Evolutionary conservation across 2,888 invertebrate genomes (phyloP), one percentile per base, ranked within the genome.

Genomic region (Leucozona laternaria): DNA sequence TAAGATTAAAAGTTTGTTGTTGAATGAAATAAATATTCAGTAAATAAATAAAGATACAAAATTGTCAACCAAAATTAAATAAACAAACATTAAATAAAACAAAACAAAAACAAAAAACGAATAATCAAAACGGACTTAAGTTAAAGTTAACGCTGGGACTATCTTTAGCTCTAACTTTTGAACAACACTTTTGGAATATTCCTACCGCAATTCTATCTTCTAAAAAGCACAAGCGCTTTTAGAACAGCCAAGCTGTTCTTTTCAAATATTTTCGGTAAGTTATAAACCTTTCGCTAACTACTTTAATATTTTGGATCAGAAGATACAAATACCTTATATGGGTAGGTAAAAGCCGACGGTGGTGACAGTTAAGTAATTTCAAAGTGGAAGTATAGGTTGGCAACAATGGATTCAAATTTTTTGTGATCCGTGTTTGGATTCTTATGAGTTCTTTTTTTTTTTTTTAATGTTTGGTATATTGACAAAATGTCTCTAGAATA

Each of bases 101-200:
- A n/a, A n/a, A n/a, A n/a, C n/a, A n/a, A 31, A 31, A 7, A 28
- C 5, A 28, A 28, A 2, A 4, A 25, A 34, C 40, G 17, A 25
- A 62, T 34, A 64, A 50, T 13, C 50, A 34, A 78, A 53, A 28
- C 57, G 50, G 34, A 60, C 68, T 45, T 22, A 31, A 43, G 20
- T 57, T n/a, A 15, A 45, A 37, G 58, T 31, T n/a, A 34, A 57
- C 10, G 17, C 17, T 68, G 20, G n/a, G 34, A 13, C 55, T 37
- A 10, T 64, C 43, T 15, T 25, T 20, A 60, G 8, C 37, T 48
- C 0, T 25, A n/a, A 45, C 17, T 58, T 37, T 22, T 50, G 13
- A 31, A 15, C 73, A 53, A 15, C 22, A 68, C 17, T 53, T 45
- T 80, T 80, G 80, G 80, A 80, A 80, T 80, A 80, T 45, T 58